phyloP scores from a whole-genome alignment of 1,140 invertebrate genomes.

The Drosophila chauvacae region DNA sequence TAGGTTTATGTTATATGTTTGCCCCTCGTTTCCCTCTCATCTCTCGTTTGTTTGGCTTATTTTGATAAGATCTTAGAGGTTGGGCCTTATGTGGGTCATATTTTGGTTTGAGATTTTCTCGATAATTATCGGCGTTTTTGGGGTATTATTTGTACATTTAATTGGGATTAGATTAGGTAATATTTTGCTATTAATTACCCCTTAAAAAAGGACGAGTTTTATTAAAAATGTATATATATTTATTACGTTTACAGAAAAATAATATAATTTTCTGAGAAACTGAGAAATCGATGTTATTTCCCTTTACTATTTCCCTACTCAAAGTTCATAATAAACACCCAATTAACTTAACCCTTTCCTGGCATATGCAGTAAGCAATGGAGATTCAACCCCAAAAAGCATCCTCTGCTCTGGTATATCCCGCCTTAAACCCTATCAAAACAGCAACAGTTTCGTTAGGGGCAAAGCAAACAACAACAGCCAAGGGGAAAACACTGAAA shows the following conservation, averaged over 20 bases:
- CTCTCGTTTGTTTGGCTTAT: conserved; percentile 40
- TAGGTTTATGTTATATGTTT: conserved; percentile 34
- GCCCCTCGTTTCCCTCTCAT: background rate
- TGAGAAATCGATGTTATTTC: background rate
- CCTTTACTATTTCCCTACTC: background rate
- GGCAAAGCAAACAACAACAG: conserved; percentile 22
- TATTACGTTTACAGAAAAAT: no score
- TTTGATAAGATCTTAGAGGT: conserved; percentile 43
- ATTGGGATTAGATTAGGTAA: conserved; percentile 3
- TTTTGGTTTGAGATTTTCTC: conserved; percentile 12
- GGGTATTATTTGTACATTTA: background rate
- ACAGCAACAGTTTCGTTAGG: conserved; percentile 34
- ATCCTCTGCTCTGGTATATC: background rate
- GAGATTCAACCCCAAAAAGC: background rate
- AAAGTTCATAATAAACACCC: background rate
- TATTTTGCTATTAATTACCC: background rate
- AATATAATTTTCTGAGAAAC: background rate
- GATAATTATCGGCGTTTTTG: background rate
- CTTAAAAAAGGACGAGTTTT: background rate
- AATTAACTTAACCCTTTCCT: conserved; percentile 10
- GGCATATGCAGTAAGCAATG: conserved; percentile 3
- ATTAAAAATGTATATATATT: background rate
- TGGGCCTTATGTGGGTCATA: conserved; percentile 35
- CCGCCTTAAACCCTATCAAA: conserved; percentile 23
- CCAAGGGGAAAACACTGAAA: conserved; percentile 14